Conservation (phyloP, 2,888 invertebrate genomes). For the Hymenopus coronatus region DNA sequence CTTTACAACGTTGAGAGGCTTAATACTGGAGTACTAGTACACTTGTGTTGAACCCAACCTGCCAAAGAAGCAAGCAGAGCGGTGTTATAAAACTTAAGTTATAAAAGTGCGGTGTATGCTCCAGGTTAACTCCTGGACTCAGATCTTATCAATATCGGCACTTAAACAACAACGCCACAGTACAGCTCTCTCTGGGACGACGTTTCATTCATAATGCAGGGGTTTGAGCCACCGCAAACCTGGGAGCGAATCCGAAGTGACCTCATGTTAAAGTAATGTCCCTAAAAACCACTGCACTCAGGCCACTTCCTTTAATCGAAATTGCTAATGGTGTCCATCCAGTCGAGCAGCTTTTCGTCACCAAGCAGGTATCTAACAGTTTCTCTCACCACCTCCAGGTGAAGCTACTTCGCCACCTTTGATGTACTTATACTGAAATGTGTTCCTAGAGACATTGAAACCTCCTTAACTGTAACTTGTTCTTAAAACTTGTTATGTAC, state of each 20-base stretch:
- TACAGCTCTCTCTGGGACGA: not conserved
- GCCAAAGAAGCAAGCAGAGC: too few species aligned
- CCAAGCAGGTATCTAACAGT: not conserved
- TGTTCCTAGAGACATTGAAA: too few species aligned
- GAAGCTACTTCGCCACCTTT: not conserved
- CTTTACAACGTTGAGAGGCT: too few species aligned
- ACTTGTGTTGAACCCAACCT: too few species aligned
- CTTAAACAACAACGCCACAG: not conserved
- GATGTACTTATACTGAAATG: too few species aligned
- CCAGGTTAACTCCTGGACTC: too few species aligned
- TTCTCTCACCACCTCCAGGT: not conserved
- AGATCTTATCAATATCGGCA: too few species aligned
- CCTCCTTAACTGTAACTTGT: too few species aligned
- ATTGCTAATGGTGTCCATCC: not conserved
- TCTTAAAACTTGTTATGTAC: too few species aligned
- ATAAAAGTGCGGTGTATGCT: too few species aligned
- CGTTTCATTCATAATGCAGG: not conserved
- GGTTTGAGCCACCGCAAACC: not conserved
- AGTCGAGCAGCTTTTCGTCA: not conserved
- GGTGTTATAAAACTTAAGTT: too few species aligned
- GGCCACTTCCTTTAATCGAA: not conserved
- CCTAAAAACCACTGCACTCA: not conserved
- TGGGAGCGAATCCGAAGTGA: not conserved
- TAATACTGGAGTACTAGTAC: too few species aligned
- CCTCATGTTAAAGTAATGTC: not conserved